Conservation (phyloP, 2,797 vertebrate genomes). For the Lerista edwardsae region DNA sequence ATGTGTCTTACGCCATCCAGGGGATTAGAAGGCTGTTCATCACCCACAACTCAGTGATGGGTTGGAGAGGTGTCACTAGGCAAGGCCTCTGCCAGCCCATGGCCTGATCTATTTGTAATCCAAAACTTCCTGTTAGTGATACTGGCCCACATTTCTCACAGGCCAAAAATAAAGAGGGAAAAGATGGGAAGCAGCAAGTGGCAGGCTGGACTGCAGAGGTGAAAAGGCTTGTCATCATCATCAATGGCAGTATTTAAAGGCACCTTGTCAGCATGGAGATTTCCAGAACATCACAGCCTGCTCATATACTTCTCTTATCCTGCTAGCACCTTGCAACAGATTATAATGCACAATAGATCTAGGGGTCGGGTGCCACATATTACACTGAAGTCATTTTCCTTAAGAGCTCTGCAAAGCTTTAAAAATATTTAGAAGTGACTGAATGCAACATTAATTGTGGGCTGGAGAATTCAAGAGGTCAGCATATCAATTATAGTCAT, state of each 20-base stretch:
- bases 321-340: neutral
- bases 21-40: constrained; percentile 58
- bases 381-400: neutral
- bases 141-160: constrained; percentile 77
- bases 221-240: constrained; percentile 40
- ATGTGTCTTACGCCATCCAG: constrained; percentile 56
- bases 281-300: neutral
- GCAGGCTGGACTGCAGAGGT: neutral
- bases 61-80: constrained; percentile 26
- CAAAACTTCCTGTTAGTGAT: constrained; percentile 85
- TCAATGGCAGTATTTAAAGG: constrained; percentile 26
- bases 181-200: constrained; percentile 34
- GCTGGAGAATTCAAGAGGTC: constrained; percentile 2
- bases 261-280: constrained; percentile 14
- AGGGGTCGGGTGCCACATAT: neutral
- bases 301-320: neutral
- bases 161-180: constrained; percentile 66
- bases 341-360: neutral
- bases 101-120: constrained; percentile 52
- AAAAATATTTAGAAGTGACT: neutral
- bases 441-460: constrained; percentile 15
- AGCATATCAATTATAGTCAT: constrained; percentile 4
- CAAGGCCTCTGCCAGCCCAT: constrained; percentile 38
- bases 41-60: constrained; percentile 38
- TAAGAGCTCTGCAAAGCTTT: neutral